Conservation (phyloP, 1,140 invertebrate genomes). For the Caenorhabditis brenneri region DNA sequence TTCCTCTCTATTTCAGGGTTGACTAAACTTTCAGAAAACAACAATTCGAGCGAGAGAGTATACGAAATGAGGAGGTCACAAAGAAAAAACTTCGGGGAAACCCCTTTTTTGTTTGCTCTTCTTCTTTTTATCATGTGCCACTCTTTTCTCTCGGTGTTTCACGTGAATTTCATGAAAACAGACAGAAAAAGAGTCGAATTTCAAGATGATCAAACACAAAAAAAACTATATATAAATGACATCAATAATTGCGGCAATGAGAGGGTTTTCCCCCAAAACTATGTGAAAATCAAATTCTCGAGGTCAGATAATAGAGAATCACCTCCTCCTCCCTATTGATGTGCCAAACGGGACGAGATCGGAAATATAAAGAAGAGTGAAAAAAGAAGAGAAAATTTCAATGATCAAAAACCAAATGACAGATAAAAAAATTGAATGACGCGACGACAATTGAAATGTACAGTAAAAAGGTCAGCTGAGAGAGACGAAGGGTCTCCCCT, state of each 20-base stretch:
- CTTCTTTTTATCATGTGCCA: no score
- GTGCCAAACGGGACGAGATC: slow-evolving; percentile 4
- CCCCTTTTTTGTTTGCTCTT: background rate
- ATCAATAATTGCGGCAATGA: no score
- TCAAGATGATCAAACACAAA: background rate
- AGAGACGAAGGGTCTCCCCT: no score
- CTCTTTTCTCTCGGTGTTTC: no score
- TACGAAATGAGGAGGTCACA: background rate
- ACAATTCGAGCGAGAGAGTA: no score
- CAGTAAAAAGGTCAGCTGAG: slow-evolving; percentile 29
- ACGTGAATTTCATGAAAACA: slow-evolving; percentile 1
- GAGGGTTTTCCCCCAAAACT: no score
- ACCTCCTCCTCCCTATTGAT: no score
- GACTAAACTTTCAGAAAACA: no score
- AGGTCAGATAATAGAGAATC: slow-evolving; percentile 21
- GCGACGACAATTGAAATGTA: background rate
- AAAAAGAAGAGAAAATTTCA: background rate
- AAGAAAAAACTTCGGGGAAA: background rate
- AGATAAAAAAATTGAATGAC: slow-evolving; percentile 23
- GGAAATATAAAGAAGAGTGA: background rate
- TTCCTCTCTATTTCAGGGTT: no score
- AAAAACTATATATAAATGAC: background rate
- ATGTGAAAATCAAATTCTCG: no score
- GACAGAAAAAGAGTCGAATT: background rate
- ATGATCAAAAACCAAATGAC: slow-evolving; percentile 36